Base-by-base conservation (phyloP, 2,888 invertebrate species). In the Chloroclysta siterata region DNA sequence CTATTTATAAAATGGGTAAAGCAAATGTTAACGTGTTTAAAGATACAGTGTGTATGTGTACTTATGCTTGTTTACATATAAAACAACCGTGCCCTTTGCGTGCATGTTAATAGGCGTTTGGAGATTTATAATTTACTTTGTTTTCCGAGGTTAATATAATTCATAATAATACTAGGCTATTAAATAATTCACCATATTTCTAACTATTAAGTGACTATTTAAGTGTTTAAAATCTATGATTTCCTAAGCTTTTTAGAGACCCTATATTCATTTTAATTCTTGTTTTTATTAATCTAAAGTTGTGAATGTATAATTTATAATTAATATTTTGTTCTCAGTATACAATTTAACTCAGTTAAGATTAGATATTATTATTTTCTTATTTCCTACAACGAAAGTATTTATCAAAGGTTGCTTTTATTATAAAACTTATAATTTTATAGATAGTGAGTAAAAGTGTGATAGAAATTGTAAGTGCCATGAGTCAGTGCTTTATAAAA, bases 401-500 rank as follows among this genome's bases (percentile, higher is more conserved):
- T 54, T 55, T 55, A 67, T 55, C 62, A 62, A 62, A 36, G 46
- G 51, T 51, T 64, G 50, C 48, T 57, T 63, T 28, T 33, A 53
- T 63, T 55, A 60, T 66, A 22, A 54, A 53, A 47, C 46, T 54
- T 55, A 36, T 61, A 56, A 55, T 52, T 65, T 50, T 68, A 70
- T 66, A 60, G 62, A 41, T 53, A 65, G 68, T 63, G 74, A 70
- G 70, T 74, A 60, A 47, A 46, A 77, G 76, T 83, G 87, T 87
- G 85, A 87, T 84, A 51, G 70, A 73, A 74, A 78, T 84, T 73
- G 83, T 68, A 82, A 87, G 90, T 89, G 89, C 90, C 90, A 89
- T 89, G 72, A 66, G 70, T 66, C 78, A 81, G 89, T 88, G 89
- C 88, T 89, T 88, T 89, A 87, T 82, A 78, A 63, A 46, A 39